A percentile compares a stretch with the other conserved stretches of the same genome.
These are phyloP conservation scores for Thysanoteuthis rhombus DNA, from an alignment of 2,888 invertebrate species.

Conservation along the genomic window DNA sequence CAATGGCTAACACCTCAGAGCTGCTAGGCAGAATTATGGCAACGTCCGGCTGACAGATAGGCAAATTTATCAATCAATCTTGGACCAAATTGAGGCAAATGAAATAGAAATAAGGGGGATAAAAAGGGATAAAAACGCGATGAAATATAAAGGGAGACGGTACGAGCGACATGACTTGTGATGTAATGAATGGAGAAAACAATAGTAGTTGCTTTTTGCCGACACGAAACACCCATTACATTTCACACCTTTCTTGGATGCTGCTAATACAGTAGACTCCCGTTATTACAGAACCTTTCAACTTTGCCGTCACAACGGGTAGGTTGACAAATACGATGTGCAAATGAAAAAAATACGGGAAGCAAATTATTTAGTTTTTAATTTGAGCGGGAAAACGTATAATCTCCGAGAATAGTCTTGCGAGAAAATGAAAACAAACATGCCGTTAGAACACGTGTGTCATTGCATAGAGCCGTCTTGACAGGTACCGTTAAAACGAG, in stretches of 20 bases:
- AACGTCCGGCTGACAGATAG: slow-evolving; percentile 13
- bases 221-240: neutral
- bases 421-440: too few relatives aligned
- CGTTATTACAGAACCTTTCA: too few relatives aligned
- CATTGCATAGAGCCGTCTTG: too few relatives aligned
- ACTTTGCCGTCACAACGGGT: too few relatives aligned
- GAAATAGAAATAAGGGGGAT: neutral
- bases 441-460: too few relatives aligned
- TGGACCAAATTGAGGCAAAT: neutral
- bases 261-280: too few relatives aligned
- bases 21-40: neutral
- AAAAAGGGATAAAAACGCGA: neutral
- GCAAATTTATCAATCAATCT: slow-evolving; percentile 27
- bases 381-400: too few relatives aligned
- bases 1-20: slow-evolving; percentile 24
- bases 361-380: too few relatives aligned
- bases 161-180: neutral
- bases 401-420: too few relatives aligned
- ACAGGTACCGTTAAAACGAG: too few relatives aligned
- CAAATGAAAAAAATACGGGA: too few relatives aligned
- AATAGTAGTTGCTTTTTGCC: neutral
- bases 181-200: neutral
- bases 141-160: neutral
- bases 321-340: too few relatives aligned
- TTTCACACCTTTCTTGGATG: neutral